Evolutionary conservation across 2,113 vertebrate species (phyloP).

Genomic region (Ardeotis arabs): DNA sequence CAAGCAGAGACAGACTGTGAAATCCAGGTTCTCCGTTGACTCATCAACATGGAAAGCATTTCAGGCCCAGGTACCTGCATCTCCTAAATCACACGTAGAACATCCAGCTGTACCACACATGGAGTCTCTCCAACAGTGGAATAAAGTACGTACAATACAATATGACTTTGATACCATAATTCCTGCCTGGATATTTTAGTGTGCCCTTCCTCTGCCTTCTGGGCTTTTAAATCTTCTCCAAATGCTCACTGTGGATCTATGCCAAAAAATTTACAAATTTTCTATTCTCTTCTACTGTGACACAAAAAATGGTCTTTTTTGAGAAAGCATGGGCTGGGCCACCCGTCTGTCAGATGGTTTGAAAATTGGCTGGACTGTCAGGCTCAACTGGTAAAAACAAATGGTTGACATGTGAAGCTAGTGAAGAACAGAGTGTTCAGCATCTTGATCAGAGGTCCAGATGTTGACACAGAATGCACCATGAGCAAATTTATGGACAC

Average conservation of each 20-base stretch:
- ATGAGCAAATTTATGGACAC: not conserved
- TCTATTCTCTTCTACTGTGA: not conserved
- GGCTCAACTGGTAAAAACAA: not conserved
- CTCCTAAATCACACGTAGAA: not conserved
- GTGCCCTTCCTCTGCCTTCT: not conserved
- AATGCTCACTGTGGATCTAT: not conserved
- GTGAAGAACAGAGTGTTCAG: not conserved
- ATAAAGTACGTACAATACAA: not conserved
- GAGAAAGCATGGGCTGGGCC: not conserved
- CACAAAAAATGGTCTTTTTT: not conserved
- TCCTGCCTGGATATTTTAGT: not conserved
- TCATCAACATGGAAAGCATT: not conserved
- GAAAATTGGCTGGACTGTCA: not conserved
- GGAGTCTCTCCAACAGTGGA: not conserved
- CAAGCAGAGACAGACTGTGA: not conserved
- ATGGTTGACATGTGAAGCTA: not conserved
- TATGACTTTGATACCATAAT: not conserved
- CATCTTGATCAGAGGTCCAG: not conserved
- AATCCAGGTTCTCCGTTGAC: not conserved
- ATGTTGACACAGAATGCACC: not conserved
- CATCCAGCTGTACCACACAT: not conserved
- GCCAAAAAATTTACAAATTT: not conserved
- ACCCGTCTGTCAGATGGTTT: not conserved
- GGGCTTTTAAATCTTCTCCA: not conserved
- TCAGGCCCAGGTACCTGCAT: not conserved